Conservation (phyloP, 2,888 invertebrate species). For the Clepsis dumicolana region DNA sequence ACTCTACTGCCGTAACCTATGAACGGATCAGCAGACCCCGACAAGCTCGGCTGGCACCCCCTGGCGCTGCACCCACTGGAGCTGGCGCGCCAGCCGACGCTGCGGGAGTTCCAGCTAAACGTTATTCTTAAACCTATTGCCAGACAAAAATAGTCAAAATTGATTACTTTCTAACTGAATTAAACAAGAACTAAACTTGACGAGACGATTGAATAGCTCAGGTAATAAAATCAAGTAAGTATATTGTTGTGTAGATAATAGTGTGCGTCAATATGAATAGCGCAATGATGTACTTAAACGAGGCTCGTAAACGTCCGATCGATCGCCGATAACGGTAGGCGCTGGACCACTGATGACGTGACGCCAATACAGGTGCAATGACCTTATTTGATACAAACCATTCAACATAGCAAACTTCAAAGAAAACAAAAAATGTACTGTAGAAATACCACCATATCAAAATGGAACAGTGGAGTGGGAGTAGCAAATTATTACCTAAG, state of each 20-base stretch:
- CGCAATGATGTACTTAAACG: slow-evolving; percentile 63
- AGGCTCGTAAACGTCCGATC: slow-evolving; percentile 64
- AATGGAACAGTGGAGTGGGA: background rate
- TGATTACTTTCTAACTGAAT: slow-evolving; percentile 18
- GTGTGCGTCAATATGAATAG: slow-evolving; percentile 62
- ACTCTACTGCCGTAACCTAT: background rate
- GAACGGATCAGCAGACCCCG: no score
- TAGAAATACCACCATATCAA: background rate
- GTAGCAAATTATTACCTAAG: background rate
- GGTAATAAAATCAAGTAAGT: slow-evolving; percentile 60
- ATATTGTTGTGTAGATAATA: slow-evolving; percentile 55
- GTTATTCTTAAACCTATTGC: no score
- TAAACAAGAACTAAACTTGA: slow-evolving; percentile 34
- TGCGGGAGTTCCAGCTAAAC: background rate
- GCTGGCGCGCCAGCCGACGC: no score
- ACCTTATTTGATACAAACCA: slow-evolving; percentile 48
- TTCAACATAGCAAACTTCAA: slow-evolving; percentile 21
- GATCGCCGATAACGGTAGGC: slow-evolving; percentile 67
- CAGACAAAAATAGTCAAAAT: no score
- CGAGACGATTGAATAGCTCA: slow-evolving; percentile 53
- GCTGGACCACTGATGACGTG: slow-evolving; percentile 56
- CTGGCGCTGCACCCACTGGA: no score
- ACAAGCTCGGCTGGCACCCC: no score
- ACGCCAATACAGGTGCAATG: slow-evolving; percentile 58
- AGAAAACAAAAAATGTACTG: background rate